Base-by-base conservation (phyloP, 2,113 vertebrate species). In the Hepsetus odoe region DNA sequence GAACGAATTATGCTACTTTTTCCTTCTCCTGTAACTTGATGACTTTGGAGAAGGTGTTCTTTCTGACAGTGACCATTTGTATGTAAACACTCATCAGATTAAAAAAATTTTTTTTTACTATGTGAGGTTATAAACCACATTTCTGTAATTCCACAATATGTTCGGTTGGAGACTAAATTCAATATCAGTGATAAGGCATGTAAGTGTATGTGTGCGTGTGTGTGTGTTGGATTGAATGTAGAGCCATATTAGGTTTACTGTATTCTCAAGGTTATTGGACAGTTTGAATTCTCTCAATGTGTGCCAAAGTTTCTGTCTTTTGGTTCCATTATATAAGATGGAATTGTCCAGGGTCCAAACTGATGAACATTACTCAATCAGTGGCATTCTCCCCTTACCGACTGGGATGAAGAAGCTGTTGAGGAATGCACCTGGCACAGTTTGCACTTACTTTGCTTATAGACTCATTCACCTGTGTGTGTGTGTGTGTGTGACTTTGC, bases 401-500 rank as follows among this genome's bases (percentile, higher is more conserved):
- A n/a, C 58, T 22, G 13, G 58, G 38, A 22, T 24, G 6, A 18
- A 16, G 26, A 32, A 49, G 65, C 9, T 38, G 64, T 55, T 66
- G 51, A 61, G 59, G 62, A 71, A 42, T 61, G 67, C 64, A 83
- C 62, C 62, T 83, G 74, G 70, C 79, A 74, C 68, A 66, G 6
- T 76, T 80, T 72, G 73, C 72, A 79, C 67, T 80, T 83, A 24
- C 68, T 80, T 72, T 80, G 73, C 81, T 83, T 76, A 66, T 79
- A 56, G 49, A 53, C 74, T 77, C 28, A 38, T 62, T 77, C 78
- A 83, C 82, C 80, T 82, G 74, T 70, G 72, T 75, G 72, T 77
- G 74, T 84, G 71, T 44, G 46, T 59, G 66, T 71, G 67, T 82
- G 72, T 87, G 82, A 82, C 56, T 65, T 76, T 74, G 82, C 86